Base-by-base conservation (phyloP, 2,888 invertebrate species). In the Clivina fossor region DNA sequence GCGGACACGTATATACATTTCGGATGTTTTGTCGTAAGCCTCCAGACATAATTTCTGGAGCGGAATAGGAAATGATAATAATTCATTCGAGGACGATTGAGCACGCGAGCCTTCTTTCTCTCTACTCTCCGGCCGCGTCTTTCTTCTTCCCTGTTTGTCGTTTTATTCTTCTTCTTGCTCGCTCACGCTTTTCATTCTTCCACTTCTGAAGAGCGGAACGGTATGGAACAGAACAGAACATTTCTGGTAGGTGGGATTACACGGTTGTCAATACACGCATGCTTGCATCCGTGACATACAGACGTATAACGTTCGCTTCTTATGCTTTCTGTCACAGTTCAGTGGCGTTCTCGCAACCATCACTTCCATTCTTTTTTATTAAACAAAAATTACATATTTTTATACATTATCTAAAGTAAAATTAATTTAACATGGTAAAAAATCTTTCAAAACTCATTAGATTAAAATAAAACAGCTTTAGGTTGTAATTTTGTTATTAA, bases 31-130 rank as follows among this genome's bases (percentile, higher is more conserved):
- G 47, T 47, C 33, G 47, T 47, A 47, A 47, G 47, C 47, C 47
- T 33, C 47, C 32, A 47, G 47, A 47, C 47, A 47, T 47, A 47
- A 47, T 47, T 47, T 47, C 47, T 47, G 33, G 33, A 47, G 33
- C 47, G 47, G 47, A 47, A 47, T 47, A 53, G 43, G 53, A 43
- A 53, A 53, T 44, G 41, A 53, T 53, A 53, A 53, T 53, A 53
- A 44, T 53, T 53, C 53, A 53, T 53, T 53, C 53, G 44, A 44
- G 44, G 53, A 43, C 53, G 53, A 53, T 53, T 53, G 53, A 53
- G 28, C 53, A 53, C 35, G 37, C 44, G 9, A 30, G 19, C 20
- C 40, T 19, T 40, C 28, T 50, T 20, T 19, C 40, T 43, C 43
- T 19, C 16, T 43, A n/a, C 46, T 41, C 40, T 9, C 40, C 47